Evolutionary conservation across 2,797 vertebrate genomes (phyloP).

Genomic region (Miopithecus talapoin): DNA sequence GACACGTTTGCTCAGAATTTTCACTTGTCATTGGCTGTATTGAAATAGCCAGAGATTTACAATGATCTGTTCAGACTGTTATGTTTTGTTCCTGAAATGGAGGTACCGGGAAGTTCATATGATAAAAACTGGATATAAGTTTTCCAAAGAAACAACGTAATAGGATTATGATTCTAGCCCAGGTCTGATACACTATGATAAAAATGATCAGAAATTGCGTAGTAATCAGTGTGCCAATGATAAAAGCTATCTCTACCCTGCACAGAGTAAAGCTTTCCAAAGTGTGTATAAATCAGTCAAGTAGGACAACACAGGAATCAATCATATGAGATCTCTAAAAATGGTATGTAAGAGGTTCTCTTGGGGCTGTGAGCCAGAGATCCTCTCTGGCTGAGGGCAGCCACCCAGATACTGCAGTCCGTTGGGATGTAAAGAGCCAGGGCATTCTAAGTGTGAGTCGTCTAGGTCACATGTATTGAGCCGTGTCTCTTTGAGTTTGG

Average conservation of each 20-base stretch:
- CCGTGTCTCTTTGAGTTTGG: background rate
- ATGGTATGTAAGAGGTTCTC: background rate
- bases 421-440: background rate
- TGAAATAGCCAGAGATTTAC: background rate
- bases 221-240: background rate
- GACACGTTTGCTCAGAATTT: background rate
- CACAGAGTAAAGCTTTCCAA: background rate
- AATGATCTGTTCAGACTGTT: background rate
- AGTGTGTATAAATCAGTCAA: background rate
- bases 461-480: background rate
- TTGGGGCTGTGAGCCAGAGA: background rate
- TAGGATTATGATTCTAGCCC: background rate
- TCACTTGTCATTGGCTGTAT: background rate
- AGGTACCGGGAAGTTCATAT: background rate
- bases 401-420: accelerated
- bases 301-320: background rate
- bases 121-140: background rate
- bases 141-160: background rate
- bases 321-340: background rate
- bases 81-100: background rate
- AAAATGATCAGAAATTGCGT: background rate
- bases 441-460: too few relatives aligned
- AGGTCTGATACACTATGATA: background rate
- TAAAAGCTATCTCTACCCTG: background rate
- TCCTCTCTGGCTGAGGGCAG: too few relatives aligned